Evolutionary conservation across 2,888 invertebrate genomes (phyloP), one percentile per base, ranked within the genome.

Genomic region (Agriopis leucophaearia): DNA sequence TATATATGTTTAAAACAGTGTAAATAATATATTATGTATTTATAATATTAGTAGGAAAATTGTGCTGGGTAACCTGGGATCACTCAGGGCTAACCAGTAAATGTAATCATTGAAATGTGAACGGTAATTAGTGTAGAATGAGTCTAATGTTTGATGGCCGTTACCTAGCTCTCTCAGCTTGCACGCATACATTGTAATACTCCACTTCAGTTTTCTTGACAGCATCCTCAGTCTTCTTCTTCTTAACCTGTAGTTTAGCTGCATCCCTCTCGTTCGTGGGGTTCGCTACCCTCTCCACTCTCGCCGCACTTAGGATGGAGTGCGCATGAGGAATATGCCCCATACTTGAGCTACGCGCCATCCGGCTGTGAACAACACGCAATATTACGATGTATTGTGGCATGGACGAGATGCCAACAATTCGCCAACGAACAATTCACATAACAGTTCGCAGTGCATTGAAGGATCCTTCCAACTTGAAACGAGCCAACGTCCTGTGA

Each of bases 161-260:
- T 75, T 94, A 97, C 95, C 98, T 96, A 18, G 98, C 96, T 78
- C 98, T 94, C 92, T 99, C 99, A 40, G 98, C 97, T 78, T 98
- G 96, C 73, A 98, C 96, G 83, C 98, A 98, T 59, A 97, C 95
- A 73, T 97, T 97, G 83, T 98, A 98, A 90, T 99, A 99, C 83
- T 99, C 98, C 70, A 97, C 97, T 90, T 99, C 99, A 59, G 98
- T 97, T 86, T 98, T 97, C 83, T 97, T 97, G 42, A 98, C 97
- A 6, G 97, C 96, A 82, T 98, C 98, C 89, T 98, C 98, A 35
- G 98, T 97, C 90, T 98, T 98, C 76, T 96, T 95, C 82, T 98
- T 96, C 84, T 99, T 98, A 68, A 97, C 96, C 88, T 98, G 98
- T 83, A 98, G 89, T 95, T 98, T 96, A 42, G 95, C 95, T 69